Evolutionary conservation across 2,888 invertebrate species (phyloP).

Genomic region (Zaprionus bogoriensis): DNA sequence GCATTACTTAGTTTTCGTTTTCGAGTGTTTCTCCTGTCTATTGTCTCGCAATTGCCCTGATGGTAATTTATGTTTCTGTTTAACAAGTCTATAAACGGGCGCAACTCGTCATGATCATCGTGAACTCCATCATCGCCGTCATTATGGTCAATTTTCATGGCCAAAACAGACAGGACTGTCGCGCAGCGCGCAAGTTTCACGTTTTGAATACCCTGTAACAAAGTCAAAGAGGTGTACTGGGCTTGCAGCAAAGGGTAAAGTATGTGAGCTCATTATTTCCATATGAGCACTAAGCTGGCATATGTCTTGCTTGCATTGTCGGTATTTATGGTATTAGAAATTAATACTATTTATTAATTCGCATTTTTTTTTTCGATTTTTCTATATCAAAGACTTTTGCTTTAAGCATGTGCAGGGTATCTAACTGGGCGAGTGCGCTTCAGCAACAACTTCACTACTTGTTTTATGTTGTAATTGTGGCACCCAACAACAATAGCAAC

Average conservation of each 20-base stretch:
- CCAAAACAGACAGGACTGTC: constrained; percentile 33
- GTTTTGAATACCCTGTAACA: constrained; percentile 10
- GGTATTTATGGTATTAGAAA: too few species aligned
- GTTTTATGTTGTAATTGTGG: constrained; percentile 52
- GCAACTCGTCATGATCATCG: constrained; percentile 6
- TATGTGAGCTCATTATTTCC: too few species aligned
- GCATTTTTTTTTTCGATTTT: not conserved
- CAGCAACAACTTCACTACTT: not conserved
- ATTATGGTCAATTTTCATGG: constrained; percentile 58
- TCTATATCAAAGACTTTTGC: not conserved
- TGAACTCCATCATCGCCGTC: constrained; percentile 12
- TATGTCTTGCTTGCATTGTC: too few species aligned
- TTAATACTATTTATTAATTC: too few species aligned
- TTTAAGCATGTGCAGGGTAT: not conserved
- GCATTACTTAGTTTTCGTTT: constrained; percentile 18
- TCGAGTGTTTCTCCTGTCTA: not conserved
- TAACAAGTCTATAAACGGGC: constrained; percentile 27
- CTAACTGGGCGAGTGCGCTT: not conserved
- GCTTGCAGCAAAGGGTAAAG: too few species aligned
- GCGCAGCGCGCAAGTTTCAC: constrained; percentile 3
- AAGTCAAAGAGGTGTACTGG: too few species aligned
- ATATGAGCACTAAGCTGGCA: too few species aligned
- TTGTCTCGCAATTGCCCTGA: constrained; percentile 8
- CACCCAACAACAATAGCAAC: constrained; percentile 31
- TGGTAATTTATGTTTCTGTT: constrained; percentile 20